These are phyloP conservation scores for Emys orbicularis DNA, from an alignment of 2,797 vertebrate species.

Conservation along the genomic window DNA sequence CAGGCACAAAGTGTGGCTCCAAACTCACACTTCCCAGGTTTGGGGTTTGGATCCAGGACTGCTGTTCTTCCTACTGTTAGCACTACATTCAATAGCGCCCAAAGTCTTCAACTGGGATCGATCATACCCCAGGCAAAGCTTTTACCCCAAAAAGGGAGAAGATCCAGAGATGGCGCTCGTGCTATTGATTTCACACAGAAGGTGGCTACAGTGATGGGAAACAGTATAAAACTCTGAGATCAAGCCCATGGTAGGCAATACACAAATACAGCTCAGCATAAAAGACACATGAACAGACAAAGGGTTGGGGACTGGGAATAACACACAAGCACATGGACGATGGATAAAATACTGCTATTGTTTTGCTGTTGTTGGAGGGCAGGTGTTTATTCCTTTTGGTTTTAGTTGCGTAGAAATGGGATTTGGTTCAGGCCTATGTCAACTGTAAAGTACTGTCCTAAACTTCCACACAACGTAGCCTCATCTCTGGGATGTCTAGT, in stretches of 20 bases:
- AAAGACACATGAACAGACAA: neutral
- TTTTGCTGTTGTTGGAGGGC: neutral
- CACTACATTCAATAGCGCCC: neutral
- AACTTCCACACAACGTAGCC: neutral
- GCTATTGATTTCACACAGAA: neutral
- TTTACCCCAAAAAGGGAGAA: neutral
- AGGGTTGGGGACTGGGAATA: neutral
- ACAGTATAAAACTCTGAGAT: neutral
- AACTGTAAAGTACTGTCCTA: neutral
- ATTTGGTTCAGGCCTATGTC: neutral
- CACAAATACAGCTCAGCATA: neutral
- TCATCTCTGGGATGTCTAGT: neutral
- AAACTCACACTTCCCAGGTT: neutral
- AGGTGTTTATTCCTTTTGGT: neutral
- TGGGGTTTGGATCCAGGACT: neutral
- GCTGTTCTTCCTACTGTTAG: neutral
- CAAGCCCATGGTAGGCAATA: neutral
- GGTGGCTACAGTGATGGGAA: neutral
- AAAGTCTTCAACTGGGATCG: neutral
- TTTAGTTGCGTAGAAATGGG: neutral
- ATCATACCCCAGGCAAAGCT: neutral
- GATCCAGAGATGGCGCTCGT: neutral
- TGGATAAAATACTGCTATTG: neutral
- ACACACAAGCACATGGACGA: neutral
- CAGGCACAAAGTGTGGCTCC: neutral